Conservation (phyloP, 2,888 invertebrate species). For the Polyploca ridens region DNA sequence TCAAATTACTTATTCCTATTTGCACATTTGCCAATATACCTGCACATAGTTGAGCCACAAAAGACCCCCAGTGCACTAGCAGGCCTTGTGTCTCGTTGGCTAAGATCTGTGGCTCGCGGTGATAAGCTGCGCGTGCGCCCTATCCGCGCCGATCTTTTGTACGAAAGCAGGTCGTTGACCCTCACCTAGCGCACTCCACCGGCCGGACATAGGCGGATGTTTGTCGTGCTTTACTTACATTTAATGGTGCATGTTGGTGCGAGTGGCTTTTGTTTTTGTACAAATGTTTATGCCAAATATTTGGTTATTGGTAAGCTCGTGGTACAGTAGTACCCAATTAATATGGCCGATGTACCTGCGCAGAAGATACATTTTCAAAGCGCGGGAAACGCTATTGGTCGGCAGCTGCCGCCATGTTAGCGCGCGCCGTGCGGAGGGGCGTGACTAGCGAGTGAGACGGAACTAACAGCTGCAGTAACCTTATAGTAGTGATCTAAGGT, state of each 20-base stretch:
- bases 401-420: too few relatives aligned
- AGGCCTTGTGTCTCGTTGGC: neutral
- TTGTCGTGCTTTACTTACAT: constrained; percentile 14
- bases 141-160: constrained; percentile 42
- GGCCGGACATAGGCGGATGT: constrained; percentile 17
- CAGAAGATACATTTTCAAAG: too few relatives aligned
- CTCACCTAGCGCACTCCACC: neutral
- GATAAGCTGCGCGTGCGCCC: constrained; percentile 11
- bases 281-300: neutral
- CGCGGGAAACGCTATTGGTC: too few relatives aligned
- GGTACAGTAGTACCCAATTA: too few relatives aligned
- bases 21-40: too few relatives aligned
- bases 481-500: too few relatives aligned
- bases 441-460: too few relatives aligned
- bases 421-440: too few relatives aligned
- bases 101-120: neutral
- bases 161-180: constrained; percentile 43
- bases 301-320: neutral
- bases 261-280: neutral
- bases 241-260: constrained; percentile 1
- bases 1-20: too few relatives aligned
- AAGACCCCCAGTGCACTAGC: neutral
- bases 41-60: neutral
- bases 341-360: too few relatives aligned
- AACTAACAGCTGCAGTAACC: too few relatives aligned